phyloP scores from a whole-genome alignment of 2,113 vertebrate species.

The Danio rerio region DNA sequence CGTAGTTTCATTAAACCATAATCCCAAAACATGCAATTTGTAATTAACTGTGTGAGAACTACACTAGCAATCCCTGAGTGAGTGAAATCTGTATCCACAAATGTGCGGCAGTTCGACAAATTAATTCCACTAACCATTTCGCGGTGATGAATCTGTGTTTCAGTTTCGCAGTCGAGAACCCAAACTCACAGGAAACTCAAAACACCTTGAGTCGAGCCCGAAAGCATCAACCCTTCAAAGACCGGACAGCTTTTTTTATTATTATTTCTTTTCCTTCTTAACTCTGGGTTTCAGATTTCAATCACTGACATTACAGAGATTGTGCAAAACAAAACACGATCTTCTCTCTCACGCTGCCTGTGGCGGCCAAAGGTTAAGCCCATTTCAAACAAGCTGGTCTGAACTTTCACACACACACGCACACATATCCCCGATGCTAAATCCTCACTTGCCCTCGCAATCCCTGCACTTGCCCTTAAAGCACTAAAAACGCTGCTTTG shows the following conservation, averaged over 20 bases:
- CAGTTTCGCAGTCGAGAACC: constrained; percentile 55
- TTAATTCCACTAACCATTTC: neutral
- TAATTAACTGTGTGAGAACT: no score
- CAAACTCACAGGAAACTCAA: constrained; percentile 51
- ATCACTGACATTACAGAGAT: constrained; percentile 59
- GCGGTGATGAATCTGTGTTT: constrained; percentile 21
- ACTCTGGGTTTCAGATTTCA: constrained; percentile 68
- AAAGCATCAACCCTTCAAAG: constrained; percentile 60
- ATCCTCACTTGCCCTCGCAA: constrained; percentile 19
- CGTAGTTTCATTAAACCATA: no score
- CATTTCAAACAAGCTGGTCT: constrained; percentile 71
- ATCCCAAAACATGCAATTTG: no score
- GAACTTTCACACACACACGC: constrained; percentile 66
- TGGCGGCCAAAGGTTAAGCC: constrained; percentile 71
- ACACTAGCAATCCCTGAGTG: no score
- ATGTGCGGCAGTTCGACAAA: neutral
- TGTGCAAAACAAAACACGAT: constrained; percentile 66
- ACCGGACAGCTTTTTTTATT: constrained; percentile 1
- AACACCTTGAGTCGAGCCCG: constrained; percentile 47
- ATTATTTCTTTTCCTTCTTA: constrained; percentile 10
- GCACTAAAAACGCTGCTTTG: constrained; percentile 40
- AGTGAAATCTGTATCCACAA: no score
- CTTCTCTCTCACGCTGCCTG: constrained; percentile 64
- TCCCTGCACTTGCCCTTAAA: constrained; percentile 3
- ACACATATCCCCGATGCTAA: constrained; percentile 39